Evolutionary conservation across 2,797 vertebrate species (phyloP).

Genomic region (Forpus xanthops): DNA sequence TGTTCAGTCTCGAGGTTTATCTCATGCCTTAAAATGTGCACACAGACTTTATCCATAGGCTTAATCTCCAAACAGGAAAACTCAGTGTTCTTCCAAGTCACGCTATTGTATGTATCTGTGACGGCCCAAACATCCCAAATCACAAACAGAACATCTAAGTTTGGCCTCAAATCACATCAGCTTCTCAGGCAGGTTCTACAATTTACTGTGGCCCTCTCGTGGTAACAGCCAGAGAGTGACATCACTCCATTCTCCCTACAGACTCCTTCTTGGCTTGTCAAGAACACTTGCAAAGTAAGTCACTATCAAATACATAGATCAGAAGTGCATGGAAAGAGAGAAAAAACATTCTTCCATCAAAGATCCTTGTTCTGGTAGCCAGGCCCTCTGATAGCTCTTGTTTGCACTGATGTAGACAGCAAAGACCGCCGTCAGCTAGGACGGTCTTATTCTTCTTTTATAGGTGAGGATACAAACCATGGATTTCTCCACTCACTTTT

Average conservation of each 20-base stretch:
- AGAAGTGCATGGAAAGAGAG: background rate
- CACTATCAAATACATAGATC: background rate
- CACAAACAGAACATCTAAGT: background rate
- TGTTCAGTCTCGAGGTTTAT: background rate
- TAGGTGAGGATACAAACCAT: background rate
- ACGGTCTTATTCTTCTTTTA: background rate
- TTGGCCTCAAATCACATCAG: background rate
- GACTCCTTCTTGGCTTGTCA: background rate
- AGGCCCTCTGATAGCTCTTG: background rate
- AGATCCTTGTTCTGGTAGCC: background rate
- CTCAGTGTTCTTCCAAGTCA: background rate
- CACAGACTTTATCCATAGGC: background rate
- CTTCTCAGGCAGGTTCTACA: background rate
- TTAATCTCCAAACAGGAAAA: background rate
- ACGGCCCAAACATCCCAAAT: background rate
- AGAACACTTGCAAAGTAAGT: accelerated
- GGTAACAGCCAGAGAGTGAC: slow-evolving; percentile 15
- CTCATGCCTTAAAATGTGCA: accelerated
- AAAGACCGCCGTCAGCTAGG: too few relatives aligned
- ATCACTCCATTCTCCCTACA: background rate
- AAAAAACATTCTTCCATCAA: background rate
- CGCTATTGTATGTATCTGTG: background rate
- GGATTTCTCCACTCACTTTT: background rate
- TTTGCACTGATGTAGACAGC: accelerated
- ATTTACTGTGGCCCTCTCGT: slow-evolving; percentile 54